Conservation (phyloP, 2,888 invertebrate species). For the Phyto melanocephala region DNA sequence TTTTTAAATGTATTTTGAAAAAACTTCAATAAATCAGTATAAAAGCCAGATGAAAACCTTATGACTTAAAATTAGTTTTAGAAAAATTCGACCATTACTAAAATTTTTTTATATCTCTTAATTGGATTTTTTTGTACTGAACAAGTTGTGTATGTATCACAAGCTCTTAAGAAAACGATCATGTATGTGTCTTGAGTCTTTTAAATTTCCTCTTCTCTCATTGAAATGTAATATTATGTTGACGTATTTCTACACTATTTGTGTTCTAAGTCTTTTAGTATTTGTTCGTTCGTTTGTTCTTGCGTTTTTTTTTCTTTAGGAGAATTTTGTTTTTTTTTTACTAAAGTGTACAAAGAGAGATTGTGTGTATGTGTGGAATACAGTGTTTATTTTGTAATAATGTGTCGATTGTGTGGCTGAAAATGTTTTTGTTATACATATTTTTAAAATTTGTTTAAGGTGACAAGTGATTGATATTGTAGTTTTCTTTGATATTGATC, state of each 20-base stretch:
- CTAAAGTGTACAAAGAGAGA: not conserved
- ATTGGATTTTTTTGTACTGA: too few relatives aligned
- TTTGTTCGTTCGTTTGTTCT: not conserved
- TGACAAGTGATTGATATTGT: conserved; percentile 44
- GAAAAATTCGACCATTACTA: too few relatives aligned
- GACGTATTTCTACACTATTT: not conserved
- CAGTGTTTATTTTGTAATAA: conserved; percentile 13
- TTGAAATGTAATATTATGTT: too few relatives aligned
- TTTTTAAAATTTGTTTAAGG: conserved; percentile 16
- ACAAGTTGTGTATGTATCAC: too few relatives aligned
- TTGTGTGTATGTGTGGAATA: conserved; percentile 15
- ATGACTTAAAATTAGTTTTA: too few relatives aligned
- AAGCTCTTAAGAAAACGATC: not conserved
- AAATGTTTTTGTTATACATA: conserved; percentile 14
- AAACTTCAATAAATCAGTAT: too few relatives aligned
- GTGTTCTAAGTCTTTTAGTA: not conserved
- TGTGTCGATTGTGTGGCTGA: conserved; percentile 30
- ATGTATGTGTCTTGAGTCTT: conserved; percentile 16
- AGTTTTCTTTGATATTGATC: conserved; percentile 17
- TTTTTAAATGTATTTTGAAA: too few relatives aligned
- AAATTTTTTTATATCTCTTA: too few relatives aligned
- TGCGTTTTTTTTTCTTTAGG: not conserved
- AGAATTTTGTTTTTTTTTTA: not conserved
- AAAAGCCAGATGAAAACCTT: too few relatives aligned
- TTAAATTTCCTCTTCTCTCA: not conserved